Evolutionary conservation across 2,113 vertebrate species (phyloP), one percentile per base, ranked within the genome.

Genomic region (Ondatra zibethicus): DNA sequence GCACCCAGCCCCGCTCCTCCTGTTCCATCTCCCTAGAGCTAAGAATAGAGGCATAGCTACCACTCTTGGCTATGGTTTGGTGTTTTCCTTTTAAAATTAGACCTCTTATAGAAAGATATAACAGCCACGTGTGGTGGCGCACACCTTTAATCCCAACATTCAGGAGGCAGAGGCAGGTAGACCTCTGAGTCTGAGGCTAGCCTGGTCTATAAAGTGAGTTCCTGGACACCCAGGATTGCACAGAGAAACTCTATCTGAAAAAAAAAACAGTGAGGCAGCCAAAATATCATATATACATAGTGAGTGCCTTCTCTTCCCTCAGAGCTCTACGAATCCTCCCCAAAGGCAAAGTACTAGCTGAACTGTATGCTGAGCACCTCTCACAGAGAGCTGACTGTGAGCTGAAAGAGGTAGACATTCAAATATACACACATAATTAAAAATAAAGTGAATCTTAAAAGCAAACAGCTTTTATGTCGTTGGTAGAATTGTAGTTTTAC

Each of bases 321-420:
- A 45, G 39, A 73, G 80, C 13, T 31, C 61, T 84, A 72, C 47
- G 85, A 95, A 82, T 73, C 2, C 17, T 84, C 91, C 85, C 33
- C n/a, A 89, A 75, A 68, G 39, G 66, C 29, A 88, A 95, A 96
- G 81, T 29, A 13, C 55, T 92, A 61, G 87, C 81, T 72, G 73
- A 96, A 89, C 36, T 78, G 14, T 72, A 61, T 52, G 21, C n/a
- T 45, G 72, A 12, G 76, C 61, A 29, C 7, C 55, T 42, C 55
- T 93, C 88, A 88, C 42, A 66, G 70, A 55, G 19, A 45, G 73
- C 13, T 88, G 23, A 82, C 65, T 66, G 45, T 29, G 45, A 45
- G 52, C 33, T 85, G 45, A 88, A 92, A 68, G 76, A 58, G 33
- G 23, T 21, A 50, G 77, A 36, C 80, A n/a, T 55, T 25, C 80